Conservation (phyloP, 2,797 vertebrate species). For the Lemur catta region DNA sequence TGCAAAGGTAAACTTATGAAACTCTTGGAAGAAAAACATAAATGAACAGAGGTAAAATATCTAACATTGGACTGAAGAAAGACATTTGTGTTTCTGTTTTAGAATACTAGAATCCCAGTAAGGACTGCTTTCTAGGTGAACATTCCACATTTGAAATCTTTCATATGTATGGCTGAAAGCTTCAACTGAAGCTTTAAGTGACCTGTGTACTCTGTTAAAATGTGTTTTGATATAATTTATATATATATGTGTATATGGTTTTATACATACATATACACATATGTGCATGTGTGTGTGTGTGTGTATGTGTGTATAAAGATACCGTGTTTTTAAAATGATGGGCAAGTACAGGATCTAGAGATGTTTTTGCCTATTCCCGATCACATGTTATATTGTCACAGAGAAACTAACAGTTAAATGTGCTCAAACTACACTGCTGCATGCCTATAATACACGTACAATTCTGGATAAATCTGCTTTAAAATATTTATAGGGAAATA, state of each 20-base stretch:
- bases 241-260: not conserved
- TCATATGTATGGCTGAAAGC: not conserved
- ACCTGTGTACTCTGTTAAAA: slow-evolving; percentile 2
- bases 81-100: slow-evolving; percentile 44
- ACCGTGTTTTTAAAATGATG: not conserved
- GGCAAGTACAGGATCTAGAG: not conserved
- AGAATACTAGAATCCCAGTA: not conserved
- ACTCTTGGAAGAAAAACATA: slow-evolving; percentile 18
- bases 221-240: not conserved
- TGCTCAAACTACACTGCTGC: not conserved
- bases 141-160: not conserved
- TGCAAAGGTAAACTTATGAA: slow-evolving; percentile 61
- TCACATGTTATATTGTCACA: not conserved
- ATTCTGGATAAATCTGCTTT: not conserved
- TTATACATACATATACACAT: not conserved
- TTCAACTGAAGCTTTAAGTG: not conserved
- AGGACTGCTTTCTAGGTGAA: not conserved
- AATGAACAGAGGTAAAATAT: not conserved
- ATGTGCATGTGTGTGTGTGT: rapidly evolving
- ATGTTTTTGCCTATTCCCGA: not conserved
- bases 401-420: not conserved
- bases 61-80: not conserved
- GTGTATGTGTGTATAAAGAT: not conserved
- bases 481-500: not conserved
- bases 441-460: not conserved